A percentile compares a stretch with the other conserved stretches of the same genome.
These are phyloP conservation scores for Plodia interpunctella DNA, from an alignment of 1,140 invertebrate species.

Conservation along the genomic window DNA sequence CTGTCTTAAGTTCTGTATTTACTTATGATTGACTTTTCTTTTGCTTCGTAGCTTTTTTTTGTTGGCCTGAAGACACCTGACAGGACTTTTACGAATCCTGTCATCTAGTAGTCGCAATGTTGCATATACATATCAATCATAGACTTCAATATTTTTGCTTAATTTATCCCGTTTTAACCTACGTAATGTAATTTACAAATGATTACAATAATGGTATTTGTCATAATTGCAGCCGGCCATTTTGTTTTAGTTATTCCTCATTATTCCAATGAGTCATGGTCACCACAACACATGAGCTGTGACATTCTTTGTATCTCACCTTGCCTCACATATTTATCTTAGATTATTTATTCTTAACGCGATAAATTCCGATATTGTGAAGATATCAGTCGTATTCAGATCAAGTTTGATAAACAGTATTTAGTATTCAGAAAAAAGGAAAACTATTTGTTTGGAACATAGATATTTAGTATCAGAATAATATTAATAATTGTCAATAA, in stretches of 20 bases:
- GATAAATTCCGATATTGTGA: neutral
- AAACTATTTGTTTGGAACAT: too few species aligned
- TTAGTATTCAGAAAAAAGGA: too few species aligned
- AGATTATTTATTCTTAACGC: constrained; percentile 1
- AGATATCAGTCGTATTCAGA: neutral
- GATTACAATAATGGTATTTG: neutral
- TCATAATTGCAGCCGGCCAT: neutral
- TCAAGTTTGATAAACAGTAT: neutral
- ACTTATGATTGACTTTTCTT: too few species aligned
- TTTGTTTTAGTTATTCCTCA: constrained; percentile 9
- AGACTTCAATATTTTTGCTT: neutral
- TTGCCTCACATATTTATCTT: neutral
- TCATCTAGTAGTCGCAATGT: too few species aligned
- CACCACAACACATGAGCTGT: neutral
- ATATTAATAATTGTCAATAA: too few species aligned
- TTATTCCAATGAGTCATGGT: constrained; percentile 10
- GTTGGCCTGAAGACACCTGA: too few species aligned
- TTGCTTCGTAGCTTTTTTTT: too few species aligned
- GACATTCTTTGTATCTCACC: constrained; percentile 3
- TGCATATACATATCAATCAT: too few species aligned
- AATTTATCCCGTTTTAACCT: too few species aligned
- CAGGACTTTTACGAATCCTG: too few species aligned
- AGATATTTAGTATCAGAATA: too few species aligned
- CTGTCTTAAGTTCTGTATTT: too few species aligned
- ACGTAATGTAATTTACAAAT: neutral